Evolutionary conservation across 2,113 vertebrate species (phyloP).

Genomic region (Phylloscopus whistleri): DNA sequence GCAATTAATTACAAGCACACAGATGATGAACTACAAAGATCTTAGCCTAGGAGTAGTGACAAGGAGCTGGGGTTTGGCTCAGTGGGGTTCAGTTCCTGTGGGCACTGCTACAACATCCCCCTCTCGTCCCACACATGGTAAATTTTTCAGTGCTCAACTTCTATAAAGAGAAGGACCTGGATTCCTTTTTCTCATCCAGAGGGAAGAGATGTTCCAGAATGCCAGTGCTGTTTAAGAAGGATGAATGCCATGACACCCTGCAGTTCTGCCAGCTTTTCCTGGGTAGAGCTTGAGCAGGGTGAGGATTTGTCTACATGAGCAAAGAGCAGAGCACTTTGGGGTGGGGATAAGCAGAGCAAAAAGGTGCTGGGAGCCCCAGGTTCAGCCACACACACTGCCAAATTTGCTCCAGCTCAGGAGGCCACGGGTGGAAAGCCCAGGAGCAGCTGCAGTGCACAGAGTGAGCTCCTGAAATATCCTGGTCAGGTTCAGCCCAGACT

Average conservation of each 20-base stretch:
- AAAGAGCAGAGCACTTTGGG: neutral
- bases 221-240: neutral
- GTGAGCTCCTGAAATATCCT: neutral
- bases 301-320: neutral
- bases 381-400: neutral
- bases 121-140: fast-evolving
- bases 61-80: neutral
- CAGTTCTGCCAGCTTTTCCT: neutral
- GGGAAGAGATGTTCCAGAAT: neutral
- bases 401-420: neutral
- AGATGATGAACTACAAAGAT: neutral
- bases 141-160: neutral
- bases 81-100: neutral
- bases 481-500: neutral
- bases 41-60: neutral
- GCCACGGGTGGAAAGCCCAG: neutral
- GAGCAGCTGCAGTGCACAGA: neutral
- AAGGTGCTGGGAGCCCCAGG: neutral
- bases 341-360: neutral
- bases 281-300: neutral
- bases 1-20: neutral
- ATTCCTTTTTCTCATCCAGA: neutral
- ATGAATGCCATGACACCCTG: neutral
- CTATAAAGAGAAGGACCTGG: neutral
- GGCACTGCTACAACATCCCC: neutral